These are phyloP conservation scores for Brienomyrus longianalis DNA, from an alignment of 2,113 vertebrate species.

Conservation along the genomic window DNA sequence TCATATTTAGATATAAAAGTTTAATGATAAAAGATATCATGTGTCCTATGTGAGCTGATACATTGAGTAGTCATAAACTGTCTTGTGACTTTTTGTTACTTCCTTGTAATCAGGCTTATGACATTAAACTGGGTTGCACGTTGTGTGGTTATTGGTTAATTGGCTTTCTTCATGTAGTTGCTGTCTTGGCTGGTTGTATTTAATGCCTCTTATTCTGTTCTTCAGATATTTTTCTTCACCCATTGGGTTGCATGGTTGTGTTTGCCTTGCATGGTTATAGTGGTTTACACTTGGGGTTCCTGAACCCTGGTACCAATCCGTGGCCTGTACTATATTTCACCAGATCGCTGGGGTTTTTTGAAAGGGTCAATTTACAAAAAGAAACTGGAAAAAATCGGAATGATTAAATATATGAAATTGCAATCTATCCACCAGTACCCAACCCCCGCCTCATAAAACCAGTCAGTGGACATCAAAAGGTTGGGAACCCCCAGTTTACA, in stretches of 20 bases:
- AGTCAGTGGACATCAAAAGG: not conserved
- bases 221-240: not conserved
- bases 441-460: not conserved
- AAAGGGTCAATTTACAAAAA: not conserved
- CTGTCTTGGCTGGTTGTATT: constrained; percentile 4
- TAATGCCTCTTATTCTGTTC: not conserved
- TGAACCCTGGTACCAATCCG: not conserved
- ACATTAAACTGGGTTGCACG: not conserved
- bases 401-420: not conserved
- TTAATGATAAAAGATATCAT: not conserved
- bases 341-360: not conserved
- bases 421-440: not conserved
- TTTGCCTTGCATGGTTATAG: constrained; percentile 2
- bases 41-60: not conserved
- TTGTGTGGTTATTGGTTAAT: not conserved
- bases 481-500: not conserved
- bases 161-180: not conserved
- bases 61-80: constrained; percentile 3
- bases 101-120: not conserved
- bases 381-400: not conserved
- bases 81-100: not conserved
- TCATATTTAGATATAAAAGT: not conserved
- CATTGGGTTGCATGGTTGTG: not conserved
- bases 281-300: not conserved
- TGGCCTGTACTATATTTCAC: not conserved